Conservation (phyloP, 1,140 invertebrate genomes). For the Pantala flavescens region DNA sequence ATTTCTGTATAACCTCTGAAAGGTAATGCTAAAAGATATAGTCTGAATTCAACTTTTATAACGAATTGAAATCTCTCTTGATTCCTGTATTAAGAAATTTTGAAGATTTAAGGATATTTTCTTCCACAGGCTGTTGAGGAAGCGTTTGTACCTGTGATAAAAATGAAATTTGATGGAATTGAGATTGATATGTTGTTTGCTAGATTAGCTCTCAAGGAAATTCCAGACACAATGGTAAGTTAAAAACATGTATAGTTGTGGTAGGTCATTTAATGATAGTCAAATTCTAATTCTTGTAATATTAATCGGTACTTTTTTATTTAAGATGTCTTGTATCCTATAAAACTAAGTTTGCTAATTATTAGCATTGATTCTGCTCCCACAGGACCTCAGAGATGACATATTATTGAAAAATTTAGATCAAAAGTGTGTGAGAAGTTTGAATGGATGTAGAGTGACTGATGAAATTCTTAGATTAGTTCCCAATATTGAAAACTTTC, state of each 20-base stretch:
- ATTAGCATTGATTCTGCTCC: no score
- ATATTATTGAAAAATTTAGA: constrained; percentile 90
- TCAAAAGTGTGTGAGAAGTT: constrained; percentile 88
- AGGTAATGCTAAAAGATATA: no score
- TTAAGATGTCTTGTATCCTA: constrained; percentile 1
- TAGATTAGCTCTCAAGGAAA: constrained; percentile 81
- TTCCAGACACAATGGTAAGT: constrained; percentile 56
- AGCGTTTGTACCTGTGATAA: constrained; percentile 98
- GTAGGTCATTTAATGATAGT: not conserved
- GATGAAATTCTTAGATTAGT: constrained; percentile 95
- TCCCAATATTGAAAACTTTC: constrained; percentile 90
- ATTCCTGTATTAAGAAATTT: no score
- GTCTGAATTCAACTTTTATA: no score
- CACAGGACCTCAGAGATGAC: constrained; percentile 79
- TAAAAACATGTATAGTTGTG: constrained; percentile 6
- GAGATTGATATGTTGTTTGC: constrained; percentile 98
- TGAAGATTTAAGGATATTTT: no score
- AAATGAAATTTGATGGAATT: constrained; percentile 98
- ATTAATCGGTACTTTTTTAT: constrained; percentile 28
- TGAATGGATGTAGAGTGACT: constrained; percentile 97
- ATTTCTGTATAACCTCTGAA: no score
- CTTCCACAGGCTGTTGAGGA: constrained; percentile 76
- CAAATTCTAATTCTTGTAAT: not conserved
- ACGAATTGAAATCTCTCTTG: no score
- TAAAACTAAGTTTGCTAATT: not conserved